Evolutionary conservation across 2,888 invertebrate species (phyloP).

Genomic region (Archips xylosteana): DNA sequence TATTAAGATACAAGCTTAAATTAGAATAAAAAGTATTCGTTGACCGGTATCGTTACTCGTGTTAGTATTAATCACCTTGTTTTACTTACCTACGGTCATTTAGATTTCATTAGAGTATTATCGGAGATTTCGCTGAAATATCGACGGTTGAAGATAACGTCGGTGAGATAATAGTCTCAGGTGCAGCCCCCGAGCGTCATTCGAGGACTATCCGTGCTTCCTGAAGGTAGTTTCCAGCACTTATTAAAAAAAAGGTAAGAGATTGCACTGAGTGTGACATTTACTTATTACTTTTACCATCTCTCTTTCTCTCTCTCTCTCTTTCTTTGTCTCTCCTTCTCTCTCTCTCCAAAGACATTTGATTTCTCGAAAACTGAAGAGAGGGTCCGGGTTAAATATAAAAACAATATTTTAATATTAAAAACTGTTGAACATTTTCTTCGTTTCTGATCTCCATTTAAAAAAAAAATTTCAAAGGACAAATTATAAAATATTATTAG

Average conservation of each 20-base stretch:
- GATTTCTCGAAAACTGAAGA: too few relatives aligned
- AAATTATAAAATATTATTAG: too few relatives aligned
- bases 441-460: too few relatives aligned
- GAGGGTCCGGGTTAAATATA: too few relatives aligned
- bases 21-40: background rate
- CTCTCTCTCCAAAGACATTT: too few relatives aligned
- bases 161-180: background rate
- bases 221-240: background rate
- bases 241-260: background rate
- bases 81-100: background rate
- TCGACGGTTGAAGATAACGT: constrained; percentile 8
- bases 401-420: too few relatives aligned
- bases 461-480: too few relatives aligned
- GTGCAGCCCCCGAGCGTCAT: background rate
- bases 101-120: constrained; percentile 8
- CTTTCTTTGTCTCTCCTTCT: too few relatives aligned
- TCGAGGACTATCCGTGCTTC: background rate
- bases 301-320: too few relatives aligned
- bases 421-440: too few relatives aligned
- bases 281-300: too few relatives aligned
- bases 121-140: background rate
- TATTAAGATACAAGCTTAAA: background rate
- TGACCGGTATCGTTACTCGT: background rate
- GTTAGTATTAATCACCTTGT: background rate
- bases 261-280: too few relatives aligned